Conservation (phyloP, 37 sponge, comb jelly and placozoan genomes). For the Sycon ciliatum region DNA sequence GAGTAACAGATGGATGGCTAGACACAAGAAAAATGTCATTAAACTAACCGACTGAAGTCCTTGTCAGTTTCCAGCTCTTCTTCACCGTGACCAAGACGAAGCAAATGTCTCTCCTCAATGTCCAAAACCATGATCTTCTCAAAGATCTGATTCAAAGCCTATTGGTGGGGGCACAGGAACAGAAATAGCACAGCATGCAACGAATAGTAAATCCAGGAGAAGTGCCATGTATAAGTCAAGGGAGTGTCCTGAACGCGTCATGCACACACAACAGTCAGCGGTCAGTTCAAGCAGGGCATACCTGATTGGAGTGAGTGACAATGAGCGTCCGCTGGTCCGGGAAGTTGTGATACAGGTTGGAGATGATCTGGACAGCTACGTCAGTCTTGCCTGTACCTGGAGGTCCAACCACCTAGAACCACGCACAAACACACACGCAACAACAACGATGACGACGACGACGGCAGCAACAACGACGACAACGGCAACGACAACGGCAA, state of each 20-base stretch:
- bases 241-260: too few species aligned
- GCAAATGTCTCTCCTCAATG: constrained; percentile 94
- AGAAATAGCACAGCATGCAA: background rate
- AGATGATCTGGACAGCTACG: constrained; percentile 98
- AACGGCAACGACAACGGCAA: background rate
- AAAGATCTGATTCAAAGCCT: constrained; percentile 70
- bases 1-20: background rate
- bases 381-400: constrained; percentile 99
- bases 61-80: constrained; percentile 92
- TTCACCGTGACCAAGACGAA: constrained; percentile 93
- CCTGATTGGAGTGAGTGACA: constrained; percentile 98
- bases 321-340: constrained; percentile 92
- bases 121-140: constrained; percentile 97
- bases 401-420: constrained; percentile 77
- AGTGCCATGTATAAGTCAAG: too few species aligned
- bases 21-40: background rate
- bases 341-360: constrained; percentile 99
- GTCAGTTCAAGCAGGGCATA: background rate
- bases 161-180: background rate
- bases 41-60: constrained; percentile 84
- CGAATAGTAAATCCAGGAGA: too few species aligned
- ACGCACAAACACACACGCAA: background rate
- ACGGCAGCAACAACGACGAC: background rate
- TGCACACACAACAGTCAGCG: too few species aligned
- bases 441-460: background rate